phyloP scores from a whole-genome alignment of 2,113 vertebrate genomes.

The Ciconia boyciana region DNA sequence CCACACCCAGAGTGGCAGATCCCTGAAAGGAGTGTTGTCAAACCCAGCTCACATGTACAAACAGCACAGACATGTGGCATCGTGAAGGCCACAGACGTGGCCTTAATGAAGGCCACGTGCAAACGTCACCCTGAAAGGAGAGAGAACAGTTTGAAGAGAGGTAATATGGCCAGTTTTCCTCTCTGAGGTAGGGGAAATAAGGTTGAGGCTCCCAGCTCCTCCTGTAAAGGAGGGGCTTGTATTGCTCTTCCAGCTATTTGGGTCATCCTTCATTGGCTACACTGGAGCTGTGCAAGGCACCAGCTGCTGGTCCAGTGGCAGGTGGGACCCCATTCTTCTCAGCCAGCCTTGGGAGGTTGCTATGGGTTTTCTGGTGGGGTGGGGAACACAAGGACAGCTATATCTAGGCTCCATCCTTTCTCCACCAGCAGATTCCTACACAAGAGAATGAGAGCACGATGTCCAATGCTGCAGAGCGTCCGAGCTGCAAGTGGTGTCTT shows the following conservation, averaged over 20 bases:
- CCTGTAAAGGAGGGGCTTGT: background rate
- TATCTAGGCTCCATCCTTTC: background rate
- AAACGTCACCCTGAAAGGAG: background rate
- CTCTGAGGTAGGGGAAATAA: background rate
- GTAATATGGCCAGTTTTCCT: background rate
- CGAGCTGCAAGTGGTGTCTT: background rate
- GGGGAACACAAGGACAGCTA: background rate
- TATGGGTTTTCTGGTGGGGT: background rate
- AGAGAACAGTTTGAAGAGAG: background rate
- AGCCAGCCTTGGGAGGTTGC: background rate
- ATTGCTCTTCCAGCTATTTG: background rate
- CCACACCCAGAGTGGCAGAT: background rate
- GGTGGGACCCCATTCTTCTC: background rate
- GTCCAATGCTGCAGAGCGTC: background rate
- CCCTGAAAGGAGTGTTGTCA: background rate
- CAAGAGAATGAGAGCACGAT: background rate
- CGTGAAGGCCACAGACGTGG: background rate
- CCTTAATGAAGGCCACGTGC: background rate
- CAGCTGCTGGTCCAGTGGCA: background rate
- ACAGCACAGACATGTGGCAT: background rate
- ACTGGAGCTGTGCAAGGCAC: background rate
- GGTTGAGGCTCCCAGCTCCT: background rate
- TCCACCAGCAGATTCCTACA: background rate
- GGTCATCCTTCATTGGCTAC: rapidly evolving
- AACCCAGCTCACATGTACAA: background rate